Base-by-base conservation (phyloP, 2,888 invertebrate species). In the Stenchaetothrips biformis region DNA sequence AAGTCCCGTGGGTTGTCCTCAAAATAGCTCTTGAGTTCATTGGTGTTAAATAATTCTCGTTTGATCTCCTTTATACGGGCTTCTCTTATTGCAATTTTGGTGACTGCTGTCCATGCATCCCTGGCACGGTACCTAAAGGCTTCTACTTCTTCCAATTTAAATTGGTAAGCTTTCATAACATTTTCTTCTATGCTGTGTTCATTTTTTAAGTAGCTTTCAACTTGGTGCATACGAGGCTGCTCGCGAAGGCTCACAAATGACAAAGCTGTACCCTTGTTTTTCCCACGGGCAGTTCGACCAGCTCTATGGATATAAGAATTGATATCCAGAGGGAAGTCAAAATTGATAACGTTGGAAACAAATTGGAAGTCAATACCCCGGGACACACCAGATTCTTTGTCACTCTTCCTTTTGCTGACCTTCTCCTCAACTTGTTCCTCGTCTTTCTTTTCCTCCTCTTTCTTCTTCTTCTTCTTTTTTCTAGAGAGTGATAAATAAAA, bases 291-390 rank as follows among this genome's bases (percentile, higher is more conserved):
- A 4, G 96, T 96, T 80, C 97, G 89, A 0, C 99, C 99, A 0
- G 98, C 98, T 84, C 99, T 90, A 87, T 99, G 99, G 81, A 99
- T 93, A 86, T 99, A 99, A 0, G 97, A 93, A 84, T 92, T 94
- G 0, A 94, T 91, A 85, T 95, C 94, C 13, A 91, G 88, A 0
- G 99, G 99, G 87, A 99, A 99, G 88, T 99, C 99, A 88, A 99
- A 99, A 88, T 99, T 99, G 81, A 99, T 93, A 0, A 99, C 97
- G 88, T 99, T 99, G 9, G 98, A 92, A 0, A 99, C 98, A 87
- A 93, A 94, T 85, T 98, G 98, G 87, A 99, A 99, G 88, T 99
- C 99, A 80, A 99, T 98, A 80, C 99, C 99, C 81, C 99, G 90
- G 0, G 98, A 95, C 18, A 97, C 95, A 18, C 99, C 98, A 0